A percentile compares a stretch with the other conserved stretches of the same genome.
Conservation (phyloP, 2,797 vertebrate species). For the Parauchenoglanis punctatus region DNA sequence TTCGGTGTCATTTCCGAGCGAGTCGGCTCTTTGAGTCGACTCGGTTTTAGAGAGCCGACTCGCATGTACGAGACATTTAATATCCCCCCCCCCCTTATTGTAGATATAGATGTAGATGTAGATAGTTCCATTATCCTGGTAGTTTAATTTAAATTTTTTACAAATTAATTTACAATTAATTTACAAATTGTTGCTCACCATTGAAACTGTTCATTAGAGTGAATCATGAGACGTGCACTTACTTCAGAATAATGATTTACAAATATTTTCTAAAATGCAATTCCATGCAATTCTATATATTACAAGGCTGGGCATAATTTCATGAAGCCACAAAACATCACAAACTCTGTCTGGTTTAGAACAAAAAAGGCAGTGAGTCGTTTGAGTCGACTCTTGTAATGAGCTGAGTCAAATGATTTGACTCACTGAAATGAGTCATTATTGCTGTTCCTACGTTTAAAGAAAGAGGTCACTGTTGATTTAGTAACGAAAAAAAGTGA, state of each 20-base stretch:
- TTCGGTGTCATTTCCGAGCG: background rate
- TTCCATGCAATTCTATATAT: background rate
- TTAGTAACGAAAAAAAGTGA: constrained; percentile 61
- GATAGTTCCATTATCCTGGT: background rate
- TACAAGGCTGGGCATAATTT: background rate
- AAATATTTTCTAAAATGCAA: background rate
- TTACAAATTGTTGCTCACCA: background rate
- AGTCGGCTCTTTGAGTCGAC: background rate
- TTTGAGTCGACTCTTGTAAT: background rate
- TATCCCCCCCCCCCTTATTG: no score
- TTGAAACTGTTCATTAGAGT: background rate
- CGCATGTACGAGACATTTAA: background rate
- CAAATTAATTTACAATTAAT: no score
- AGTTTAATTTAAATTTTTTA: constrained; percentile 2
- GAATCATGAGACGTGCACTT: background rate
- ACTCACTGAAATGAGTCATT: constrained; percentile 7
- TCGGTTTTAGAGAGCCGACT: background rate
- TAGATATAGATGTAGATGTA: background rate
- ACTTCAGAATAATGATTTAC: background rate
- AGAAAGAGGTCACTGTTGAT: constrained; percentile 84
- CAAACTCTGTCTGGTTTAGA: background rate
- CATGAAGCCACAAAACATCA: background rate
- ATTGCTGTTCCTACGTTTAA: constrained; percentile 66
- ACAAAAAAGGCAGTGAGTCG: background rate
- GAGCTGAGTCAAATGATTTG: background rate